A percentile compares a stretch with the other conserved stretches of the same genome.
phyloP scores from a whole-genome alignment of 2,113 vertebrate species.

The Nyctereutes procyonoides region DNA sequence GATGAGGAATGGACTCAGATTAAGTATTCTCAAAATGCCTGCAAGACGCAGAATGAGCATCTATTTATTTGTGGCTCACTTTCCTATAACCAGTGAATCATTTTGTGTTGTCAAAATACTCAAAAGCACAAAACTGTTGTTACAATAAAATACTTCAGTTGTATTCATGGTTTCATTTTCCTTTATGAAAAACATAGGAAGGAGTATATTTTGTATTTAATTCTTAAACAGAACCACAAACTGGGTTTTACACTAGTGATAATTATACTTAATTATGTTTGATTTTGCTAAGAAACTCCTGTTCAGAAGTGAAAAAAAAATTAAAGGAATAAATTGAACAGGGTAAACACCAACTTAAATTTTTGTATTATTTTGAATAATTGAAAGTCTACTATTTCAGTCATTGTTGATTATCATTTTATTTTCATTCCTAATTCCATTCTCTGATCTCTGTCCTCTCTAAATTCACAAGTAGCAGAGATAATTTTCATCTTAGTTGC shows the following conservation, averaged over 20 bases:
- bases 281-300: neutral
- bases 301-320: neutral
- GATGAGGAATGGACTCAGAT: neutral
- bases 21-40: neutral
- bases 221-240: conserved; percentile 13
- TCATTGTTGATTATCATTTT: neutral
- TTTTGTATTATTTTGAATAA: conserved; percentile 4
- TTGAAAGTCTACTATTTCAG: neutral
- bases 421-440: neutral
- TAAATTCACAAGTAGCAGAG: neutral
- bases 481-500: neutral
- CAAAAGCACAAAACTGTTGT: neutral
- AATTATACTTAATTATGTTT: neutral
- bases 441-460: neutral
- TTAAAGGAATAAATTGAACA: neutral
- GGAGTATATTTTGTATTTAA: neutral
- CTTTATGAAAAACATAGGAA: neutral
- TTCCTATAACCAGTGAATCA: neutral
- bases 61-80: neutral
- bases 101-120: neutral
- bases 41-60: neutral
- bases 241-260: neutral
- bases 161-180: neutral
- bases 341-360: neutral
- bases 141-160: neutral